These are phyloP conservation scores for Urosaurus nigricauda DNA, from an alignment of 2,797 vertebrate species.

Conservation along the genomic window DNA sequence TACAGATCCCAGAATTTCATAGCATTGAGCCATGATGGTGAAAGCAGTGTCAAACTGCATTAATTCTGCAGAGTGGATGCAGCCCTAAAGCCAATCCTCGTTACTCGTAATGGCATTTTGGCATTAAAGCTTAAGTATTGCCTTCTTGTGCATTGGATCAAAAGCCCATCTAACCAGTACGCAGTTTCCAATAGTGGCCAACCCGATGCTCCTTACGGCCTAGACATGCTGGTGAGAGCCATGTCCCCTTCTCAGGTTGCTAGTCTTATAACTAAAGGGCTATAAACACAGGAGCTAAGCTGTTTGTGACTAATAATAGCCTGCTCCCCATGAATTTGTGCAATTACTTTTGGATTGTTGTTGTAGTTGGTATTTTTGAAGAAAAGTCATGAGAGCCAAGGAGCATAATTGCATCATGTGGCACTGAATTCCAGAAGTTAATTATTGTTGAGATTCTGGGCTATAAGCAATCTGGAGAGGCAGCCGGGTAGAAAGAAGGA, in stretches of 20 bases:
- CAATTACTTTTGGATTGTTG: not conserved
- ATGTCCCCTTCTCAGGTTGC: not conserved
- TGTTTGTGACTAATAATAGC: not conserved
- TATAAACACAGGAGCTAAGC: not conserved
- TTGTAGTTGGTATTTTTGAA: not conserved
- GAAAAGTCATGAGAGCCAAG: not conserved
- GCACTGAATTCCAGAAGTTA: constrained; percentile 30
- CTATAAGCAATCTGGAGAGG: not conserved
- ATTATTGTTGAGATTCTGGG: constrained; percentile 14
- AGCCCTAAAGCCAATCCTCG: not conserved
- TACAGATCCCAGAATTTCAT: too few relatives aligned
- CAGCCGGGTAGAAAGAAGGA: not conserved
- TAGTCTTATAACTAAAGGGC: not conserved
- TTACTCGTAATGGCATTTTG: not conserved
- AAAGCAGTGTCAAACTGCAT: too few relatives aligned
- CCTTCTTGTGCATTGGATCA: not conserved
- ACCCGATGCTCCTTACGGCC: not conserved
- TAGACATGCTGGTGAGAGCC: not conserved
- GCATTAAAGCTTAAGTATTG: not conserved
- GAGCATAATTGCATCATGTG: constrained; percentile 1
- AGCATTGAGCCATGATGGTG: too few relatives aligned
- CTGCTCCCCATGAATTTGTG: not conserved
- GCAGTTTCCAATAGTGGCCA: not conserved
- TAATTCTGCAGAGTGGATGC: too few relatives aligned
- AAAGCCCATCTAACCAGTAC: too few relatives aligned